Base-by-base conservation (phyloP, 2,888 invertebrate species). In the Drosophila setosimentum region DNA sequence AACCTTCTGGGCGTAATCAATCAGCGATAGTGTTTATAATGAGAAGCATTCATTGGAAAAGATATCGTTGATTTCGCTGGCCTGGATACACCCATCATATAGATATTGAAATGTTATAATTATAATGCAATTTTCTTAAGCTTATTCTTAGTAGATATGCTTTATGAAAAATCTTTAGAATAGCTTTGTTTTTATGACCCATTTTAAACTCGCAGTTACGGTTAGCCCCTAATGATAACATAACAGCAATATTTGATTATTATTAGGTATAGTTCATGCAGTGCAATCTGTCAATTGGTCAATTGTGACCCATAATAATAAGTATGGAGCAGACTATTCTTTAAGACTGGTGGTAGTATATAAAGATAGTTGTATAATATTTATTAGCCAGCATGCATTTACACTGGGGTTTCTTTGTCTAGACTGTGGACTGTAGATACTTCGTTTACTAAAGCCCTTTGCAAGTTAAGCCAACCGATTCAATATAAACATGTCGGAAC, bases 391-490 rank as follows among this genome's bases (percentile, higher is more conserved):
- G 54, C 55, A 32, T 62, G 54, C 51, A 40, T 62, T 62, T 58
- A 62, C 54, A 62, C 59, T 60, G 55, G 21, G 49, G 63, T 66
- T 74, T 69, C 11, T 69, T 78, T 77, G 79, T 77, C 69, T 78
- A 63, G 76, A 76, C 77, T n/a, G 11, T 6, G n/a, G 40, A 6
- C n/a, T 10, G 4, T n/a, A 10, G 16, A 24, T 7, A 45, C 72
- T 66, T 11, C 61, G 50, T 53, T 48, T 40, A 33, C 27, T 35
- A 58, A 45, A 27, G 35, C 37, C 54, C 55, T 59, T 50, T 60
- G 63, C 42, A 21, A 30, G 35, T 4, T 65, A 70, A 62, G 18
- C 35, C 60, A 54, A 62, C 35, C 78, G 51, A 50, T 67, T 54
- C 62, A 55, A 60, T 57, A 73, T 65, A 59, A 68, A 53, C 76